Evolutionary conservation across 2,797 vertebrate species (phyloP).

Genomic region (Lagorchestes hirsutus): DNA sequence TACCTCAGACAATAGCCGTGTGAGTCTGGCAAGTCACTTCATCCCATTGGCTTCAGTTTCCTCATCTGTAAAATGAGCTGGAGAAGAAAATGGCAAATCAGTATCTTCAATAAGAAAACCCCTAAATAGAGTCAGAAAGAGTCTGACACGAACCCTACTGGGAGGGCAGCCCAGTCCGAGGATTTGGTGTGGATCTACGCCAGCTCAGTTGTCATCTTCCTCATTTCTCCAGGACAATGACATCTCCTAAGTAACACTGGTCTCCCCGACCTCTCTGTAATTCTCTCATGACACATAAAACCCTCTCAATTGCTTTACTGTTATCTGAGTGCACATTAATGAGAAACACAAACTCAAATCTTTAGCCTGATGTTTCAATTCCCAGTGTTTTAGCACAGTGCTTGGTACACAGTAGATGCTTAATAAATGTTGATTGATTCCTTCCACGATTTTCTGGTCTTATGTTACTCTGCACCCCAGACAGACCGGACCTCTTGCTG

Average conservation of each 20-base stretch:
- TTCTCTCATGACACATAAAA: background rate
- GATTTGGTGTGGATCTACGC: background rate
- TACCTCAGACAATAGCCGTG: background rate
- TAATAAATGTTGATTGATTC: background rate
- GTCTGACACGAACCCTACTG: background rate
- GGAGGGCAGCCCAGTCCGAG: background rate
- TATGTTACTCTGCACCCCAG: background rate
- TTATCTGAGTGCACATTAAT: background rate
- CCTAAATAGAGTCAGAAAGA: background rate
- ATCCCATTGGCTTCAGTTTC: background rate
- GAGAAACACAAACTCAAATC: background rate
- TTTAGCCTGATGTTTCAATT: background rate
- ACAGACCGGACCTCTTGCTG: background rate
- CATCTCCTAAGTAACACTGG: too few relatives aligned
- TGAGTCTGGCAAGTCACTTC: background rate
- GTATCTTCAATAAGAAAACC: background rate
- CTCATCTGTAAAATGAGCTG: background rate
- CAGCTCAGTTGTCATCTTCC: background rate
- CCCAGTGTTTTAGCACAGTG: background rate
- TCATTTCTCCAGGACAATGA: background rate
- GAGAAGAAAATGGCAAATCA: background rate
- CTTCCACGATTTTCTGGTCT: background rate
- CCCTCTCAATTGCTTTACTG: background rate
- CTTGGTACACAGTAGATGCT: background rate
- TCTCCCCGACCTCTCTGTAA: background rate